phyloP scores from a whole-genome alignment of 2,113 vertebrate genomes.

The Oreotrochilus melanogaster region DNA sequence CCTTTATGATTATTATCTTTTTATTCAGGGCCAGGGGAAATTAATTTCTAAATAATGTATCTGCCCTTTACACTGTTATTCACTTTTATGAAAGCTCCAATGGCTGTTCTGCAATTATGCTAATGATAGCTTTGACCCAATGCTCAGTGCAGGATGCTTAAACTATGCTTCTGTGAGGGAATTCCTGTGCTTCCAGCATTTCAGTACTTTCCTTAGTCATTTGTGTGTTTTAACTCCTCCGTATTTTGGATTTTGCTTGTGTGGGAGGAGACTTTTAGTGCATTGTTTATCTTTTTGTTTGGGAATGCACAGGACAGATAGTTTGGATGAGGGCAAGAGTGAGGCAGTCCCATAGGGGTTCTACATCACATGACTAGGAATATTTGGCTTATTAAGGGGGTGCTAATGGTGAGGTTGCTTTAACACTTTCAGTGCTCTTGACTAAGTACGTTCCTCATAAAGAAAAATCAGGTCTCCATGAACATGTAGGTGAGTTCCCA shows the following conservation, averaged over 20 bases:
- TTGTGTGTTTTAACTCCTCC: neutral
- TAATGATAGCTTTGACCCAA: neutral
- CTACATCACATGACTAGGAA: neutral
- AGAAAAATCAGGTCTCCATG: neutral
- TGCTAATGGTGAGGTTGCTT: neutral
- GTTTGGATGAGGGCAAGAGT: neutral
- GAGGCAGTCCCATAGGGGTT: neutral
- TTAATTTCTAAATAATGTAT: conserved; percentile 29
- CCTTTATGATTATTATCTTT: neutral
- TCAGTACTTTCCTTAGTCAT: neutral
- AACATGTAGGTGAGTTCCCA: neutral
- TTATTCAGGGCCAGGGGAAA: neutral
- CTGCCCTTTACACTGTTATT: conserved; percentile 10
- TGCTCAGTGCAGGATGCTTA: neutral
- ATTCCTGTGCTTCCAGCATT: neutral
- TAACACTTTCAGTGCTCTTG: neutral
- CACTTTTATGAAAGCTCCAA: neutral
- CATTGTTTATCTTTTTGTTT: neutral
- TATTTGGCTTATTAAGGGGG: neutral
- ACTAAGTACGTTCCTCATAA: neutral
- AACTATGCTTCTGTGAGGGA: neutral
- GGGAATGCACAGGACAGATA: neutral
- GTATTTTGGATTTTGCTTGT: neutral
- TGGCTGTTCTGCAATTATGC: conserved; percentile 10
- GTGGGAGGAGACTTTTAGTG: neutral